Evolutionary conservation across 1,140 invertebrate genomes (phyloP).

Genomic region (Trinorchestia longiramus): DNA sequence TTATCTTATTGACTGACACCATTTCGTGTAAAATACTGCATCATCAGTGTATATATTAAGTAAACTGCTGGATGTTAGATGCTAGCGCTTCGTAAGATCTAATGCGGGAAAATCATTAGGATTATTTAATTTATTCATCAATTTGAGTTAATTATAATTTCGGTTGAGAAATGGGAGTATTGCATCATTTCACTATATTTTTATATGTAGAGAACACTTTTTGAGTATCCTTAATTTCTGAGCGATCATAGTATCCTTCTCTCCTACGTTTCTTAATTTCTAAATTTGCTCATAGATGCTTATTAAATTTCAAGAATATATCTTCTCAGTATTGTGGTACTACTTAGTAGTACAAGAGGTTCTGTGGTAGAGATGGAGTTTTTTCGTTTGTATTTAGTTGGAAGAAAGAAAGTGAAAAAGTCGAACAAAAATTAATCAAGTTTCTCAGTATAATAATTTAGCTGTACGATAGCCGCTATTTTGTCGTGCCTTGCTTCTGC

Average conservation of each 20-base stretch:
- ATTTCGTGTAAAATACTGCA: background rate
- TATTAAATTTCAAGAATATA: background rate
- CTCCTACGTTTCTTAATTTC: background rate
- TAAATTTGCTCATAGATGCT: background rate
- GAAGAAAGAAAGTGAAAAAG: too few species aligned
- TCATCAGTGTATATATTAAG: background rate
- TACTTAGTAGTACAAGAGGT: background rate
- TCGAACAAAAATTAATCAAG: background rate
- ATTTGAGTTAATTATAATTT: background rate
- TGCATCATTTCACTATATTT: too few species aligned
- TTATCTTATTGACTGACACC: background rate
- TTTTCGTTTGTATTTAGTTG: too few species aligned
- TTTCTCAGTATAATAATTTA: background rate
- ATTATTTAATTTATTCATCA: background rate
- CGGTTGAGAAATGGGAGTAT: too few species aligned
- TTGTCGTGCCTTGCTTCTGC: slow-evolving; percentile 32
- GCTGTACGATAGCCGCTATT: slow-evolving; percentile 12
- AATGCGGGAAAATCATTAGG: background rate
- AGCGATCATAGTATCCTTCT: background rate
- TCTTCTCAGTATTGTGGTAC: background rate
- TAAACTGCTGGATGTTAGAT: background rate
- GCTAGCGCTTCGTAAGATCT: background rate
- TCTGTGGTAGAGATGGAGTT: background rate
- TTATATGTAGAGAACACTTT: too few species aligned
- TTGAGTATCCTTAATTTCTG: too few species aligned